Conservation (phyloP, 1,140 invertebrate species). For the Drosophila tsacasi region DNA sequence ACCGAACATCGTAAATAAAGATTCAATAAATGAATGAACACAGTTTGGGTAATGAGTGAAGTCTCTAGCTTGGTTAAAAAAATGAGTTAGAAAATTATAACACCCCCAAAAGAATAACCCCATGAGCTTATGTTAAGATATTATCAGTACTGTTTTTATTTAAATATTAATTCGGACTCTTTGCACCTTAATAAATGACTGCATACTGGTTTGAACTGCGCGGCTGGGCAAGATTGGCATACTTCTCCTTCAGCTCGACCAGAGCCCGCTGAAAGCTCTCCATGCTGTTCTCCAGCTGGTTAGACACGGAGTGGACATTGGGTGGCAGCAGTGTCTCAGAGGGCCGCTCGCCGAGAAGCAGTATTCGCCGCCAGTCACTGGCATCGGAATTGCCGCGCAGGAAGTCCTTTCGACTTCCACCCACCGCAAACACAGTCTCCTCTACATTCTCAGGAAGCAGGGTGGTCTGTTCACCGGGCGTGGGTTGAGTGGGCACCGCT, state of each 20-base stretch:
- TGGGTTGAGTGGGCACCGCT: slow-evolving; percentile 34
- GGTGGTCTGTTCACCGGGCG: slow-evolving; percentile 23
- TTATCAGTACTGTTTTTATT: slow-evolving; percentile 70
- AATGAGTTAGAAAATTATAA: neutral
- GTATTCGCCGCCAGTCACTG: slow-evolving; percentile 64
- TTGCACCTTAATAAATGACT: slow-evolving; percentile 40
- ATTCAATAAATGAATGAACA: neutral
- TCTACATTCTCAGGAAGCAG: slow-evolving; percentile 44
- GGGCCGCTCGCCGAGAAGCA: slow-evolving; percentile 57
- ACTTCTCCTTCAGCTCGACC: slow-evolving; percentile 67
- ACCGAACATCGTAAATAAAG: neutral
- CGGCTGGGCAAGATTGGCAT: slow-evolving; percentile 56
- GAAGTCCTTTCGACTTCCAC: slow-evolving; percentile 45
- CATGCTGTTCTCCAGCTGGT: slow-evolving; percentile 62
- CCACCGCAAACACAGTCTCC: slow-evolving; percentile 51
- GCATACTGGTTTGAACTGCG: slow-evolving; percentile 54
- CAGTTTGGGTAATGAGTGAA: neutral
- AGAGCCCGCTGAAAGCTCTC: slow-evolving; percentile 68
- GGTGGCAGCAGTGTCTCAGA: slow-evolving; percentile 5
- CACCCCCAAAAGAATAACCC: neutral
- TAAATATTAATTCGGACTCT: slow-evolving; percentile 18
- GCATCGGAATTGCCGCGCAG: slow-evolving; percentile 49
- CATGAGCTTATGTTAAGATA: slow-evolving; percentile 25
- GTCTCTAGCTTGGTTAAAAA: neutral
- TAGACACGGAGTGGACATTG: slow-evolving; percentile 14